Conservation (phyloP, 2,888 invertebrate species). For the Synanthedon formicaeformis region DNA sequence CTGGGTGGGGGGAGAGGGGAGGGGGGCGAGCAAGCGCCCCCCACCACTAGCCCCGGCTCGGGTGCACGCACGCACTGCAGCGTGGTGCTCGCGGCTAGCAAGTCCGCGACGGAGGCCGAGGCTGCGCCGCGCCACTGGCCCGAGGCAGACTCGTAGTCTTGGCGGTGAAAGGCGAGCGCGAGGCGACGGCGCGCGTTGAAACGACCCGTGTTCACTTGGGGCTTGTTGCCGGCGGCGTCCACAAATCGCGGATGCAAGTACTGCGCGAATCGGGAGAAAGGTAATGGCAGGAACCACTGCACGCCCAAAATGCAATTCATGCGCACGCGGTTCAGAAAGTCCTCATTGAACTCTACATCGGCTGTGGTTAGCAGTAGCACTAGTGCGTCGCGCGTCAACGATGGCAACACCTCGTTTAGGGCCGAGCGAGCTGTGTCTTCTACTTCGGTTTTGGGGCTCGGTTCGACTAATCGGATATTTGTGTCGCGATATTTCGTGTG, state of each 20-base stretch:
- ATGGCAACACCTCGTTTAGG: constrained; percentile 76
- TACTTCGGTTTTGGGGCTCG: constrained; percentile 69
- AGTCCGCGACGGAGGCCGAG: constrained; percentile 15
- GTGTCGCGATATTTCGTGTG: constrained; percentile 11
- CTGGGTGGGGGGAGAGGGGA: constrained; percentile 29
- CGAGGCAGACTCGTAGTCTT: constrained; percentile 74
- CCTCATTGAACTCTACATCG: constrained; percentile 78
- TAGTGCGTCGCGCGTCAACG: constrained; percentile 79
- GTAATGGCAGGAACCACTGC: constrained; percentile 93
- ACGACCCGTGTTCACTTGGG: constrained; percentile 75
- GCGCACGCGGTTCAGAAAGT: constrained; percentile 92
- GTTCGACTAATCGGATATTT: constrained; percentile 5
- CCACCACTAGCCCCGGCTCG: constrained; percentile 76
- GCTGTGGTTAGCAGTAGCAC: constrained; percentile 74
- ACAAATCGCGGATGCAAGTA: constrained; percentile 77
- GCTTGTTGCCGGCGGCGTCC: constrained; percentile 72
- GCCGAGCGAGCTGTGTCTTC: constrained; percentile 75
- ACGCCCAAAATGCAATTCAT: constrained; percentile 93
- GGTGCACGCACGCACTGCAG: constrained; percentile 82
- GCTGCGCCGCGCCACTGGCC: constrained; percentile 10
- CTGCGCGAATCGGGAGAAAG: constrained; percentile 90
- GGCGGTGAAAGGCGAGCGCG: constrained; percentile 84
- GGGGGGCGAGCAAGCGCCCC: constrained; percentile 15
- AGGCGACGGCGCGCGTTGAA: constrained; percentile 81
- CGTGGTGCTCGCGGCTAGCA: constrained; percentile 57